Evolutionary conservation across 2,797 vertebrate genomes (phyloP), one percentile per base, ranked within the genome.

Genomic region (Heliangelus exortis): DNA sequence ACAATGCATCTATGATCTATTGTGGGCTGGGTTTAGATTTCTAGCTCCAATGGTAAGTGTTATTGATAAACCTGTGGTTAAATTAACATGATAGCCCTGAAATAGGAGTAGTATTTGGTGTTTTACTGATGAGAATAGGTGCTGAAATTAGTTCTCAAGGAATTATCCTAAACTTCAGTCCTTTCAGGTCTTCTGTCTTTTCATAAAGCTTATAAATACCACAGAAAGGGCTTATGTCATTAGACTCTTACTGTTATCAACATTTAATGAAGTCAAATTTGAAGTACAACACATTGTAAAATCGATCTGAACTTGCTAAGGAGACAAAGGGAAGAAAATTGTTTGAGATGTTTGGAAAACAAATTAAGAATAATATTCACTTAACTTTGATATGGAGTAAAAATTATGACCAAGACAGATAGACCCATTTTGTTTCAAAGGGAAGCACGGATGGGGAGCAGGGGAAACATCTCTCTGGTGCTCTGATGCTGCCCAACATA

Each of bases 201-300:
- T 78, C 41, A 39, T 75, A 78, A 80, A 94, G 48, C 53, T 55
- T 59, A 73, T 96, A 91, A 94, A 94, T 78, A 91, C 69, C 90
- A 41, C 69, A 87, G 92, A 71, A 65, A 81, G 66, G 69, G 51
- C 29, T 95, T 94, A 84, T 88, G 89, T 95, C 83, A 92, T 84
- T 95, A 92, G 82, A 45, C 55, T 92, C 48, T 84, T 92, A 92
- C 93, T 87, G 92, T 87, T 94, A 95, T 95, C 95, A 95, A 93
- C 84, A 93, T 95, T 93, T 94, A 96, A 95, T 93, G 85, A 94
- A 87, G 92, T 94, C 95, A 96, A 89, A 95, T 96, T 93, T 89
- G 89, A 95, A 96, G 90, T 51, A 95, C 91, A 86, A 93, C 94
- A 92, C 91, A 45, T 91, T 69, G 80, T 92, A 88, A 94, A 95